These are phyloP conservation scores for Apostichopus californicus DNA, from an alignment of 35 echinoderm and acorn worm species.

Conservation along the genomic window DNA sequence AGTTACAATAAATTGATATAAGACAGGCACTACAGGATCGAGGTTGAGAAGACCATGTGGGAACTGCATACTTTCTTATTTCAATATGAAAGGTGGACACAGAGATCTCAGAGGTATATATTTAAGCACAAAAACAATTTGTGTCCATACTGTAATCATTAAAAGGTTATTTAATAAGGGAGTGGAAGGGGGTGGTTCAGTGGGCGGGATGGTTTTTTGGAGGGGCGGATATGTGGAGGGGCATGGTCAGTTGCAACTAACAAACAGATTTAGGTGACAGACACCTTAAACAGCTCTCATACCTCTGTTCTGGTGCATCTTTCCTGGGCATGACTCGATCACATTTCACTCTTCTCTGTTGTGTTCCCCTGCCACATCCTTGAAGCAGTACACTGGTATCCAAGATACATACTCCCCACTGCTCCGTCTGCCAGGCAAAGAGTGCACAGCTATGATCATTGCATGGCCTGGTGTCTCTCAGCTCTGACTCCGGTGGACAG, in stretches of 20 bases:
- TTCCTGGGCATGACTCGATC: constrained; percentile 65
- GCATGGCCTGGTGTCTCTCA: constrained; percentile 62
- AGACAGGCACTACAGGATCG: too few relatives aligned
- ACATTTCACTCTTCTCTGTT: constrained; percentile 73
- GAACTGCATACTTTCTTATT: too few relatives aligned
- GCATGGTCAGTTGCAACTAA: neutral
- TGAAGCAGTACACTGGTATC: neutral
- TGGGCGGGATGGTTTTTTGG: too few relatives aligned
- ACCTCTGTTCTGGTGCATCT: constrained; percentile 76
- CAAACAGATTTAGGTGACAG: neutral
- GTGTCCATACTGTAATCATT: too few relatives aligned
- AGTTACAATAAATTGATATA: too few relatives aligned
- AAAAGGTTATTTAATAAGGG: too few relatives aligned
- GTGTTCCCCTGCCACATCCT: constrained; percentile 66
- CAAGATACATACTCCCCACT: constrained; percentile 71
- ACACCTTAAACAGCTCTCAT: neutral
- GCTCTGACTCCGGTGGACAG: constrained; percentile 65
- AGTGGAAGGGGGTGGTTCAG: too few relatives aligned
- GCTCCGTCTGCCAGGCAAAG: constrained; percentile 75
- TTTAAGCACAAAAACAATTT: too few relatives aligned
- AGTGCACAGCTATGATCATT: constrained; percentile 82
- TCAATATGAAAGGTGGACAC: too few relatives aligned
- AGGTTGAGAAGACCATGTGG: too few relatives aligned
- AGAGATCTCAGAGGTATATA: too few relatives aligned
- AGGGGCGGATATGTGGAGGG: too few relatives aligned